Base-by-base conservation (phyloP, 1,140 invertebrate species). In the Drusus annulatus region DNA sequence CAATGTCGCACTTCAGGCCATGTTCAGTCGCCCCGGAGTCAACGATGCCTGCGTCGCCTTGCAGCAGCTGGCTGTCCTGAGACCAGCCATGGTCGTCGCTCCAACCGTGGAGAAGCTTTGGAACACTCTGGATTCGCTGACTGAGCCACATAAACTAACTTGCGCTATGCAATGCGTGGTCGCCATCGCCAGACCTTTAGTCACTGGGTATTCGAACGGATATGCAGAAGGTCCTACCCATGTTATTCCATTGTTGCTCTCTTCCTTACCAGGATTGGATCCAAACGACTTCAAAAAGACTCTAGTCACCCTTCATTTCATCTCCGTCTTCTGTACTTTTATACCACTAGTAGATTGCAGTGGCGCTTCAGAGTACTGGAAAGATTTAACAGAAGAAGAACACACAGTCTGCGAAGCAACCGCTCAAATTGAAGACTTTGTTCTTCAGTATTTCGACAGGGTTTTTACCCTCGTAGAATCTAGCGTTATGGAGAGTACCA, bases 271-370 rank as follows among this genome's bases (percentile, higher is more conserved):
- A 0, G 96, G 96, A 6, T 94, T 98, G 56, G 97, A 99, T 89
- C 93, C 96, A 0, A 99, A 98, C 85, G 97, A 98, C 87, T 91
- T 94, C 45, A 92, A 92, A 78, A 99, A 98, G 85, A 95, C 93
- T 79, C 90, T 96, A 84, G 92, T 95, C 31, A 93, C 95, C 0
- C 92, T 97, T 81, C 93, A 95, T 86, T 93, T 97, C 82, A 94
- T 97, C 73, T 91, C 93, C 15, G 93, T 94, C 15, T 94, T 97
- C 84, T 91, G 93, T 1, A 92, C 92, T 51, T 89, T 96, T 86
- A 92, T 98, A 54, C 95, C 96, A 0, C 89, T 98, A 17, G 93
- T 96, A 1, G 96, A 98, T 85, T 97, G 94, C 79, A 97, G 97
- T 2, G 90, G 91, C 45, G 94, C 95, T 0, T 89, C 91, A 21